Percentiles rank a stretch among this genome's conserved stretches.
Evolutionary conservation across 1,140 invertebrate genomes (phyloP).

Genomic region (Lepidurus packardi): DNA sequence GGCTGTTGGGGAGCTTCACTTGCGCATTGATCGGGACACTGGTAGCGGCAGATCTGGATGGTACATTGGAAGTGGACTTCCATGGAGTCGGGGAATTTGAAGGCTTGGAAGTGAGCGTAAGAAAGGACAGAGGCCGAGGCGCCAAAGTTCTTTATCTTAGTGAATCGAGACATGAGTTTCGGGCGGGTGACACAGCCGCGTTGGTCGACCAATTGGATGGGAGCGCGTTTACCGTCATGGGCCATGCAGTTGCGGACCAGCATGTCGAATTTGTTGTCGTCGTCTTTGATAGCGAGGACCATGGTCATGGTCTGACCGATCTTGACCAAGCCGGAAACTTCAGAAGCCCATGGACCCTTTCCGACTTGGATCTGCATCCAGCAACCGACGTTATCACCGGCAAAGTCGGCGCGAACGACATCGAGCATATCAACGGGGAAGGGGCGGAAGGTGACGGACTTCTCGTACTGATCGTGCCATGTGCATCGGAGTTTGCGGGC

Average conservation of each 20-base stretch:
- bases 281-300: conserved; percentile 92
- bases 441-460: conserved; percentile 86
- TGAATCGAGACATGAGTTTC: conserved; percentile 88
- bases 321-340: conserved; percentile 88
- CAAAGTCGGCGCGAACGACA: conserved; percentile 85
- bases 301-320: conserved; percentile 96
- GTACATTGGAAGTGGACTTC: conserved; percentile 94
- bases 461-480: conserved; percentile 94
- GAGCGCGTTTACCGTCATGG: conserved; percentile 85
- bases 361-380: conserved; percentile 68
- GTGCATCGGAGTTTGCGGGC: conserved; percentile 85
- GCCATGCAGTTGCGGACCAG: conserved; percentile 88
- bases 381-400: conserved; percentile 90
- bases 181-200: conserved; percentile 84
- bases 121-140: conserved; percentile 83
- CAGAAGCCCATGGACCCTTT: conserved; percentile 90
- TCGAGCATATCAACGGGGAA: conserved; percentile 94
- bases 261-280: conserved; percentile 94
- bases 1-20: conserved; percentile 50
- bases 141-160: conserved; percentile 92
- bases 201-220: conserved; percentile 90
- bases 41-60: conserved; percentile 85
- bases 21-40: conserved; percentile 74
- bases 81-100: conserved; percentile 94
- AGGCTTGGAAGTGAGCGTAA: conserved; percentile 89